phyloP scores from a whole-genome alignment of 2,888 invertebrate species.

The Lasius fuliginosus region DNA sequence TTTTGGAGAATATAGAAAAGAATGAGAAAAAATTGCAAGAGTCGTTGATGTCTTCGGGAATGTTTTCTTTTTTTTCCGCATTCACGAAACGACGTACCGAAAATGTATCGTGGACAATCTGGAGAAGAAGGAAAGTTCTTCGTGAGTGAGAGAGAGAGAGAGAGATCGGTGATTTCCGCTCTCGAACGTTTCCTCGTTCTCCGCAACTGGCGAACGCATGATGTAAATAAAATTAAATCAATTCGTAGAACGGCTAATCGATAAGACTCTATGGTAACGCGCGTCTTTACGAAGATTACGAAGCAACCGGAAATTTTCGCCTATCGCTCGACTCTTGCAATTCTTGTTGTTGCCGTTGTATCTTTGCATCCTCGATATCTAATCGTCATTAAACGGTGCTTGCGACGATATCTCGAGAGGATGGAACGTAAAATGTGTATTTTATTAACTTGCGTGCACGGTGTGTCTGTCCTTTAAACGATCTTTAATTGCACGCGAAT shows the following conservation, averaged over 20 bases:
- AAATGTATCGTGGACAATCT: conserved; percentile 37
- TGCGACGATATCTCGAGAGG: conserved; percentile 10
- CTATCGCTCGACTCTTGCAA: neutral
- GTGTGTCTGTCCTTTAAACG: neutral
- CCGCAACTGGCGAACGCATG: conserved; percentile 29
- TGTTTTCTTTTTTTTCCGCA: neutral
- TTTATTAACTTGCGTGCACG: neutral
- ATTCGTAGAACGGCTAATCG: conserved; percentile 38
- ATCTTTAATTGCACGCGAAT: neutral
- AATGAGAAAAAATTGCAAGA: neutral
- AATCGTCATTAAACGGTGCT: neutral
- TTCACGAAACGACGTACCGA: conserved; percentile 43
- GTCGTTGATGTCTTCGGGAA: neutral
- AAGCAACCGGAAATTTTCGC: conserved; percentile 51
- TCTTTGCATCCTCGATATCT: neutral
- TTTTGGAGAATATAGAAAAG: neutral
- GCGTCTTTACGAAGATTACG: conserved; percentile 59
- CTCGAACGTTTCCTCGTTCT: conserved; percentile 57
- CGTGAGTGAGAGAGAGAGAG: neutral
- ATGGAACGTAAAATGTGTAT: neutral
- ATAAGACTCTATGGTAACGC: conserved; percentile 54
- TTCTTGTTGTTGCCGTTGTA: neutral
- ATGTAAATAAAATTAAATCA: conserved; percentile 48
- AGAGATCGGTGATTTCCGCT: neutral
- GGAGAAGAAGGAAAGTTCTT: conserved; percentile 55